Percentiles rank a stretch among this genome's conserved stretches.
Evolutionary conservation across 2,888 invertebrate genomes (phyloP).

Genomic region (Caradrina kadenii): DNA sequence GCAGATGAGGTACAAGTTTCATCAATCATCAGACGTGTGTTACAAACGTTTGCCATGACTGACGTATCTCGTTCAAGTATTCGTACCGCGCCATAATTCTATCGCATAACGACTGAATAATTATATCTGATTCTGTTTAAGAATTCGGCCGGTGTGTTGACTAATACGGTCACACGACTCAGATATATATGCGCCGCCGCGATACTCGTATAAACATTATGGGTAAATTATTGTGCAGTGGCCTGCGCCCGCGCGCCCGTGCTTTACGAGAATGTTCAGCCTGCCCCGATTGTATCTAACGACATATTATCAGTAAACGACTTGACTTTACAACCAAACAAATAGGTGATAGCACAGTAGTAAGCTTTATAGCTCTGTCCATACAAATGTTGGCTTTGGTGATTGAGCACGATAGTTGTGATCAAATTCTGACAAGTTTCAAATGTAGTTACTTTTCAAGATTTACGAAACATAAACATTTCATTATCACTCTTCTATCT

Average conservation of each 20-base stretch:
- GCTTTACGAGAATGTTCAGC: constrained; percentile 32
- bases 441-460: constrained; percentile 11
- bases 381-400: background rate
- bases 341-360: constrained; percentile 11
- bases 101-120: constrained; percentile 61
- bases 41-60: constrained; percentile 46
- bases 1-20: constrained; percentile 21
- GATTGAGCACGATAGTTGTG: background rate
- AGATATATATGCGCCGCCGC: constrained; percentile 52
- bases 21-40: constrained; percentile 34
- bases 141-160: constrained; percentile 62
- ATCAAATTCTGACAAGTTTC: constrained; percentile 3
- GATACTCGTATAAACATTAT: constrained; percentile 41
- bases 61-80: constrained; percentile 62
- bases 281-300: constrained; percentile 54
- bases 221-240: constrained; percentile 52
- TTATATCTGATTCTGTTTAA: constrained; percentile 66
- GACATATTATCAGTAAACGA: constrained; percentile 54
- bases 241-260: constrained; percentile 31
- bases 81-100: constrained; percentile 62
- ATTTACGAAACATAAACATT: constrained; percentile 21
- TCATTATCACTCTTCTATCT: no score
- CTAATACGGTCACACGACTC: constrained; percentile 63
- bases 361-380: constrained; percentile 5
- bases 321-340: constrained; percentile 35